Evolutionary conservation across 1,140 invertebrate species (phyloP), one percentile per base, ranked within the genome.

Genomic region (Aphidius gifuensis): DNA sequence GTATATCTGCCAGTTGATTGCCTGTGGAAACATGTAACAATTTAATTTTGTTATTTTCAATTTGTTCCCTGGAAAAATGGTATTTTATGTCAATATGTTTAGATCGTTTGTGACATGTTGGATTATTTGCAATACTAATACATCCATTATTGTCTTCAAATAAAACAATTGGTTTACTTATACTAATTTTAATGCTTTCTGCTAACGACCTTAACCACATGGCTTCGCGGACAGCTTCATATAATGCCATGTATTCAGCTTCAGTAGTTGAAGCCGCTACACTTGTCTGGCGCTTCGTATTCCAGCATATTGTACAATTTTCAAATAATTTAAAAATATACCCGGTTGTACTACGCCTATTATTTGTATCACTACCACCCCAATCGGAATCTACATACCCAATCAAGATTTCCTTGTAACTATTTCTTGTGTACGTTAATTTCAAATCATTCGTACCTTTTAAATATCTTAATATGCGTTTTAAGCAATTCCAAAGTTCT

Each of bases 391-490:
- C 54, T 40, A 56, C 42, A 44, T 56, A 56, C n/a, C 64, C 64
- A 45, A 39, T 57, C 43, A 71, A 51, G 16, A 69, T 16, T 32
- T 55, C 9, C 21, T 48, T 9, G 46, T n/a, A 48, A 48, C 9
- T 11, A 11, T 48, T 11, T 48, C 46, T 48, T 5, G 21, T n/a
- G 21, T 48, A 72, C 32, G 44, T 64, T 56, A 76, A 65, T 64
- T 75, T 76, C 51, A 76, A 61, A 58, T 73, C 42, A 51, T 67
- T 53, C 43, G 71, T 69, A 16, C 73, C 73, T 51, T 51, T 51
- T 23, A 51, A 4, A 23, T 51, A 51, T 51, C 49, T 16, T 8
- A 51, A 32, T 16, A 51, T 32, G 5, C 5, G 23, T 51, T 51
- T 51, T 32, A 32, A 32, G 9, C 49, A 51, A 65, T 59, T 67